Conservation (phyloP, 92 coral and sea anemone species). For the Porites evermanni region DNA sequence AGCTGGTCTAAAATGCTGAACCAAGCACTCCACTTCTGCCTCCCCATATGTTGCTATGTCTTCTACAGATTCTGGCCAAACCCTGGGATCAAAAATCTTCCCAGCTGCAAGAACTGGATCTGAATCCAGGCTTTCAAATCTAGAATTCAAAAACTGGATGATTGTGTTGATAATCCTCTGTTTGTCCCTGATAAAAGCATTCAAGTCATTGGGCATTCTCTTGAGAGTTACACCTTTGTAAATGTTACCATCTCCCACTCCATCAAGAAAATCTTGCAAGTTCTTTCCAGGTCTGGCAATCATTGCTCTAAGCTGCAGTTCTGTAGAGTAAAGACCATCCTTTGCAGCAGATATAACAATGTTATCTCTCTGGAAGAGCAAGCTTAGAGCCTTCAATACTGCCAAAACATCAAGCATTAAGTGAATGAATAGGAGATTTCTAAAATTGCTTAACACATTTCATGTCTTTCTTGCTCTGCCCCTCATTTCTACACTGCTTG, state of each 20-base stretch:
- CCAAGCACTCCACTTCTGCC: conserved; percentile 13
- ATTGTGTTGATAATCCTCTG: conserved; percentile 20
- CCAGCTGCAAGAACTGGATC: conserved; percentile 2
- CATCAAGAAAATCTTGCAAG: conserved; percentile 36
- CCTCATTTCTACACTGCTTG: conserved; percentile 31
- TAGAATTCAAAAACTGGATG: too few species aligned
- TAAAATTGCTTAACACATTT: not conserved
- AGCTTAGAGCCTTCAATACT: conserved; percentile 10
- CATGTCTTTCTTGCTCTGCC: conserved; percentile 41
- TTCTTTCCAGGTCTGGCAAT: conserved; percentile 24
- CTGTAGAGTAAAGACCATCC: conserved; percentile 1
- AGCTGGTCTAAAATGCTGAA: not conserved
- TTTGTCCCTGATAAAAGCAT: conserved; percentile 23
- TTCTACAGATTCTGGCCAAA: conserved; percentile 17
- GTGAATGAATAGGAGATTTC: conserved; percentile 10
- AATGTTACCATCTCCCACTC: conserved; percentile 27
- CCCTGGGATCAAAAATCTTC: not conserved
- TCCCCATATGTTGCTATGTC: conserved; percentile 12
- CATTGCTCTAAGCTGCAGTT: conserved; percentile 13
- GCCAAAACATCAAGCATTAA: conserved; percentile 23
- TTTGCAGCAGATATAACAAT: conserved; percentile 19
- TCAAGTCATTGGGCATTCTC: conserved; percentile 5
- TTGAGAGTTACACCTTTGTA: too few species aligned
- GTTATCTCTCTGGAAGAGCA: conserved; percentile 3
- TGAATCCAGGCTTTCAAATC: too few species aligned